Evolutionary conservation across 2,113 vertebrate species (phyloP).

Genomic region (Sylvietta virens): DNA sequence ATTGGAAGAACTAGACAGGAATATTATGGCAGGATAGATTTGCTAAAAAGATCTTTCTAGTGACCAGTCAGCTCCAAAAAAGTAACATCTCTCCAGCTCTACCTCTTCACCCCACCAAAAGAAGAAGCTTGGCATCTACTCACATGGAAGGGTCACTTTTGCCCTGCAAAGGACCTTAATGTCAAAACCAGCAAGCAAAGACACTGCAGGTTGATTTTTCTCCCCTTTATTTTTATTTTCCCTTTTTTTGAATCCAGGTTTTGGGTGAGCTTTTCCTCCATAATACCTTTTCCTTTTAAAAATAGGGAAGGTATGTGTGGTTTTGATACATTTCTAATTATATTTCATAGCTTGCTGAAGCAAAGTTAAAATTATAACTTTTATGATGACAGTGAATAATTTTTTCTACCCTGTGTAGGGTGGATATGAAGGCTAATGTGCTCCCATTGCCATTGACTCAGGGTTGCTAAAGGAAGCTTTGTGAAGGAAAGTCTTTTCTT

Average conservation of each 20-base stretch:
- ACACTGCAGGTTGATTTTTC: not conserved
- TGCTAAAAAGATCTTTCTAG: not conserved
- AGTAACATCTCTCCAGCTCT: not conserved
- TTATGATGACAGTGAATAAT: not conserved
- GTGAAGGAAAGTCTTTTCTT: not conserved
- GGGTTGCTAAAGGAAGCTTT: not conserved
- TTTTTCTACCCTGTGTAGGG: not conserved
- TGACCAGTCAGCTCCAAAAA: not conserved
- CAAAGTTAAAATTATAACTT: not conserved
- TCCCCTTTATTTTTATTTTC: not conserved
- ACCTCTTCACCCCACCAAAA: not conserved
- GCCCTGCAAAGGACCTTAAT: not conserved
- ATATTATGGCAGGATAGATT: not conserved
- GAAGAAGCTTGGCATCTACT: not conserved
- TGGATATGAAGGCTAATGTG: not conserved
- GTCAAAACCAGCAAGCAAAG: not conserved
- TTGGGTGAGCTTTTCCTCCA: not conserved
- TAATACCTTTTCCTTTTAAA: not conserved
- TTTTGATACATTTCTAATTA: not conserved
- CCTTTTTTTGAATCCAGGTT: not conserved
- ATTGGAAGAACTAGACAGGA: not conserved
- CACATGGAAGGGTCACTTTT: not conserved
- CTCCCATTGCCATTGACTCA: not conserved
- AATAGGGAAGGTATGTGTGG: not conserved
- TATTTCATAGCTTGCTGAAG: not conserved